These are phyloP conservation scores for Intellagama lesueurii DNA, from an alignment of 2,797 vertebrate species.

Conservation along the genomic window DNA sequence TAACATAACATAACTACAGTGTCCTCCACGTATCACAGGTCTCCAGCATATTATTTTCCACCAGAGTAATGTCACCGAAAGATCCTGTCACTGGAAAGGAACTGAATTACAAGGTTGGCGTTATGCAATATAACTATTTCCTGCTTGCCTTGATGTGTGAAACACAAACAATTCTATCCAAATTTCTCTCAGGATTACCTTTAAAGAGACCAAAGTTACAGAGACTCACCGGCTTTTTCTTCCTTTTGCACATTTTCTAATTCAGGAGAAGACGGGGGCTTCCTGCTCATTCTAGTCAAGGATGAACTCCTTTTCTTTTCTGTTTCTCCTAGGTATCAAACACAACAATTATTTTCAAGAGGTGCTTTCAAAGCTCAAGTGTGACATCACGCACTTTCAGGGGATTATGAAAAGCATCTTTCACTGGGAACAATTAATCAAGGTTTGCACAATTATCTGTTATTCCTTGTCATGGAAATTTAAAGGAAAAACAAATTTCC, in stretches of 20 bases:
- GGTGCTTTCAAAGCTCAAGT: conserved; percentile 12
- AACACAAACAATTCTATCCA: conserved; percentile 1
- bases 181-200: conserved; percentile 16
- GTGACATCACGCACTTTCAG: background rate
- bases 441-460: background rate
- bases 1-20: background rate
- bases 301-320: conserved; percentile 91
- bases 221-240: conserved; percentile 84
- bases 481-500: background rate
- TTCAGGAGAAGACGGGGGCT: conserved; percentile 80
- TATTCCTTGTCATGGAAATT: background rate
- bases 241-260: conserved; percentile 84
- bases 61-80: background rate
- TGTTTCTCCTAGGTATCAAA: conserved; percentile 76
- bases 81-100: background rate
- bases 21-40: background rate
- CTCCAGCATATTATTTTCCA: background rate
- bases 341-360: conserved; percentile 68
- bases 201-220: conserved; percentile 9
- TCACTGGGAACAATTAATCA: background rate
- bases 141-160: conserved; percentile 14
- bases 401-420: conserved; percentile 27
- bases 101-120: background rate
- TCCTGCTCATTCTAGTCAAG: conserved; percentile 86
- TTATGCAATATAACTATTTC: background rate